Conservation (phyloP, 92 coral and sea anemone genomes). For the Heteractis magnifica region DNA sequence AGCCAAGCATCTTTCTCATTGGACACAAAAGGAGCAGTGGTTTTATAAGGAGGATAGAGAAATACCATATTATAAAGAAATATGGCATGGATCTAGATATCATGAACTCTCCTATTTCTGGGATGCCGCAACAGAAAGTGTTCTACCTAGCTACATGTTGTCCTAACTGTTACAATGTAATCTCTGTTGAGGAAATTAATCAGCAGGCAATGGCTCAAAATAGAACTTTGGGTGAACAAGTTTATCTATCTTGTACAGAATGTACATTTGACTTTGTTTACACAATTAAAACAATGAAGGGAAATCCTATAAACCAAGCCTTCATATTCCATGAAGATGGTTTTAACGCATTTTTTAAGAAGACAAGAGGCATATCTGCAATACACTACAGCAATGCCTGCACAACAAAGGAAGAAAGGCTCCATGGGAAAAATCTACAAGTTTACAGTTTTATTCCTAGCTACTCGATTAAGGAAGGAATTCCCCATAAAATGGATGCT, state of each 20-base stretch:
- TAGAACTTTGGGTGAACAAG: conserved; percentile 10
- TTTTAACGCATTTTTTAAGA: conserved; percentile 16
- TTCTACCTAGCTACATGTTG: conserved; percentile 37
- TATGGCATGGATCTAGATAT: conserved; percentile 59
- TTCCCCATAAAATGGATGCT: conserved; percentile 55
- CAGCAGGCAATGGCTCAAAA: conserved; percentile 6
- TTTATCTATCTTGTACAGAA: conserved; percentile 32
- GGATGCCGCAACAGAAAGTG: conserved; percentile 34
- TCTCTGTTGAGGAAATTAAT: conserved; percentile 27
- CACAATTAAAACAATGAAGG: background rate
- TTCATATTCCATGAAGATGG: conserved; percentile 25
- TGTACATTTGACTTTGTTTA: conserved; percentile 33
- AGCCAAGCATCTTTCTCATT: conserved; percentile 30
- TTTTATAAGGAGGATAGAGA: background rate
- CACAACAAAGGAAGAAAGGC: background rate
- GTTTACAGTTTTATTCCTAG: conserved; percentile 24
- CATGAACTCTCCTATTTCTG: conserved; percentile 52
- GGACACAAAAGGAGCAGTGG: conserved; percentile 38
- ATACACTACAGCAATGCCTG: conserved; percentile 20
- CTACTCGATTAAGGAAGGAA: conserved; percentile 39
- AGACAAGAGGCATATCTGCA: conserved; percentile 15
- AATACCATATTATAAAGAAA: conserved; percentile 17
- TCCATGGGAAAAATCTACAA: background rate
- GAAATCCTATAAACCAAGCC: conserved; percentile 13
- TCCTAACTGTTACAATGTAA: conserved; percentile 35